Base-by-base conservation (phyloP, 2,888 invertebrate species). In the Nycteola revayana region DNA sequence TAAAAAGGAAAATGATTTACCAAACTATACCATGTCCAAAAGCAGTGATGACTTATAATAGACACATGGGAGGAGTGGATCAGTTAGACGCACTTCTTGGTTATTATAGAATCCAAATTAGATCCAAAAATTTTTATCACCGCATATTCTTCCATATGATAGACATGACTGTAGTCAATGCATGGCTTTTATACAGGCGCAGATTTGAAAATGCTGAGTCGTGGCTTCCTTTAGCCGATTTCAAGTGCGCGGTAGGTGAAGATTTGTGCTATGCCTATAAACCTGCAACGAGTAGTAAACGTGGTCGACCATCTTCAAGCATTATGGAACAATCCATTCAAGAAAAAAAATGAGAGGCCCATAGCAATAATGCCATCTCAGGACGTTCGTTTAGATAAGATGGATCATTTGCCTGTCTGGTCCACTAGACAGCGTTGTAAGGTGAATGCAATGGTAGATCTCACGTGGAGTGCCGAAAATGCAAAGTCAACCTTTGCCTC, bases 111-210 rank as follows among this genome's bases (percentile, higher is more conserved):
- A 54, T 54, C 7, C 11, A 48, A 24, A 11, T 54, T 3, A 28
- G 46, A 17, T 32, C 32, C 17, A 42, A 39, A 14, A 45, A 46
- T 25, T 45, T 41, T 39, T 49, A 48, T 24, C 34, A 39, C 1
- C 18, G 39, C 29, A 34, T 48, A 17, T 48, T 49, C 36, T 45
- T 48, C 28, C 48, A 46, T 10, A 36, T 44, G 34, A 25, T 47
- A 0, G 44, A 52, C 14, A 4, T 51, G 11, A 10, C n/a, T 9
- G 14, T 10, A n/a, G 43, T 51, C 5, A 47, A 51, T 25, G 20
- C 27, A 4, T 48, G 43, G 51, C 9, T 51, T 7, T 9, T 49
- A 10, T 49, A 6, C 4, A 18, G 39, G 34, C 33, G 45, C 3
- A 23, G n/a, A 23, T n/a, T n/a, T n/a, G n/a, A n/a, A n/a, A n/a